Base-by-base conservation (phyloP, 2,888 invertebrate species). In the Alentia gelatinosa region DNA sequence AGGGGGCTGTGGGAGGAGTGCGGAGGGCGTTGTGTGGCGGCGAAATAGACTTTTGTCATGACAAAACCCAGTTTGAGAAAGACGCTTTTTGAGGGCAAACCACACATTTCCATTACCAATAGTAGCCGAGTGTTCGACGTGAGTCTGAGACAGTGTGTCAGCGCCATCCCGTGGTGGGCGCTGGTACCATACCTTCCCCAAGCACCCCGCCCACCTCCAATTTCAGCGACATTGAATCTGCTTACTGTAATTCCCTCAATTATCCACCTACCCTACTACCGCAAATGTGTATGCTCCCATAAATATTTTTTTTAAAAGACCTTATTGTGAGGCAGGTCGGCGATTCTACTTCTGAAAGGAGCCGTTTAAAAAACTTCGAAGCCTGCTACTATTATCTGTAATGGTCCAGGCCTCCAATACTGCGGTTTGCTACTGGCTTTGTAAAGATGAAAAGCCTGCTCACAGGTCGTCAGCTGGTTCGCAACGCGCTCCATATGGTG, bases 61-160 rank as follows among this genome's bases (percentile, higher is more conserved):
- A 86, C 86, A 86, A 86, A 47, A 42, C 50, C 42, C 86, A 47
- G 47, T 86, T 50, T 42, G 47, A 30, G 30, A 47, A 86, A 86
- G 47, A 47, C 86, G n/a, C 47, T 15, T 50, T 86, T 86, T 42
- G 35, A 47, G 86, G 86, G 47, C 26, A 86, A 86, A 86, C 86
- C 33, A 47, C 86, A 47, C 86, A 86, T 47, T 86, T 47, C 86
- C 86, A 86, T 86, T 86, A 86, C 42, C 50, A 86, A 86, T 47
- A 50, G 47, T 83, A 83, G 35, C 42, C 30, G 26, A 86, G 86
- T 5, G 86, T 30, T 15, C 7, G 47, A 47, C 47, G 74, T 26
- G 30, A 33, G 74, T 15, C 74, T 56, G 56, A 56, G n/a, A n/a
- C n/a, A n/a, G n/a, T n/a, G n/a, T n/a, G n/a, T n/a, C n/a, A n/a